Evolutionary conservation across 2,888 invertebrate species (phyloP).

Genomic region (Diplolepis rosae): DNA sequence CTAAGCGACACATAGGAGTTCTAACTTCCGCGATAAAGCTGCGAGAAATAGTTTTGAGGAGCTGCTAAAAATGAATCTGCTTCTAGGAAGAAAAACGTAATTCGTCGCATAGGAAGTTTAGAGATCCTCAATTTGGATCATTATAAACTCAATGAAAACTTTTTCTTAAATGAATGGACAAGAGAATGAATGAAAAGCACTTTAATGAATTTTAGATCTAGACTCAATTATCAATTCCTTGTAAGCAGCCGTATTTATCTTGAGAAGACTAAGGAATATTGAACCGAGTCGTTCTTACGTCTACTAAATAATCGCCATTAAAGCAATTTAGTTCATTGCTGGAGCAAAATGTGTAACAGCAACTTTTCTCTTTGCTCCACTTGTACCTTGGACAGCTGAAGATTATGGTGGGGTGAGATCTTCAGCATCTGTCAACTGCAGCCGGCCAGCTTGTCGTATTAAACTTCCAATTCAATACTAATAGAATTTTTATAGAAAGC

Average conservation of each 20-base stretch:
- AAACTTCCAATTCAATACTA: constrained; percentile 14
- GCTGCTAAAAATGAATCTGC: constrained; percentile 28
- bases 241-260: constrained; percentile 4
- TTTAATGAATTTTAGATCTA: constrained; percentile 19
- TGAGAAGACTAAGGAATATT: constrained; percentile 3
- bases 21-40: constrained; percentile 26
- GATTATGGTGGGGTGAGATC: constrained; percentile 15
- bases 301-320: constrained; percentile 28
- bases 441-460: constrained; percentile 13
- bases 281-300: constrained; percentile 2
- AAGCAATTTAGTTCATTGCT: constrained; percentile 24
- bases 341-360: constrained; percentile 25
- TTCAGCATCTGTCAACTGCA: constrained; percentile 21
- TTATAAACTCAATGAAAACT: neutral
- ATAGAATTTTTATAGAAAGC: constrained; percentile 14
- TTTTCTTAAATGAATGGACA: constrained; percentile 15
- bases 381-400: constrained; percentile 16
- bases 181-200: constrained; percentile 19
- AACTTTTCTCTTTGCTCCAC: constrained; percentile 31
- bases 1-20: constrained; percentile 23
- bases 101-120: neutral
- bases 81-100: neutral
- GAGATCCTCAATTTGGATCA: neutral
- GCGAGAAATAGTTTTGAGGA: constrained; percentile 27
- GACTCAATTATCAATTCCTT: constrained; percentile 5